Evolutionary conservation across 2,888 invertebrate species (phyloP).

Genomic region (Caradrina clavipalpis): DNA sequence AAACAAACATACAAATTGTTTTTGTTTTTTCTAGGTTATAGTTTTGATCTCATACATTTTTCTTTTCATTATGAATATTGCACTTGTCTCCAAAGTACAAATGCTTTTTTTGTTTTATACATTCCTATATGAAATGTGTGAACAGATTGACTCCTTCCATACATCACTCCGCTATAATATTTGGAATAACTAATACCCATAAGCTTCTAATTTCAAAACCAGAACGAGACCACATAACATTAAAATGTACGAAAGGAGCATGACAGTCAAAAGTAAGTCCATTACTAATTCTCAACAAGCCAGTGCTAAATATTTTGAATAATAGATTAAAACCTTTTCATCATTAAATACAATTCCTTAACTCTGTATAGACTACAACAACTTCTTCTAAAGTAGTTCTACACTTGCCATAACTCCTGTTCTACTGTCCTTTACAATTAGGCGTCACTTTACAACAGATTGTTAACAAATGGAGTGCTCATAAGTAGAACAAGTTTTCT

Average conservation of each 20-base stretch:
- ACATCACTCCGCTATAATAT: background rate
- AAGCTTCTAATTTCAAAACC: background rate
- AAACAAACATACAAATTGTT: no score
- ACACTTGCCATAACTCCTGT: conserved; percentile 23
- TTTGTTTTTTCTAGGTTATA: no score
- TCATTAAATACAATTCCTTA: conserved; percentile 38
- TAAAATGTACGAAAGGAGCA: background rate
- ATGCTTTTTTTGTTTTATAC: background rate
- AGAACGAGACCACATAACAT: background rate
- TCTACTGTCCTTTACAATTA: conserved; percentile 29
- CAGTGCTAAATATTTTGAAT: conserved; percentile 17
- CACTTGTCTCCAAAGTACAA: background rate
- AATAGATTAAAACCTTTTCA: conserved; percentile 44
- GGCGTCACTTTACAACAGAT: conserved; percentile 22
- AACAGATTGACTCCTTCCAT: no score
- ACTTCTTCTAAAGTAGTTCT: conserved; percentile 42
- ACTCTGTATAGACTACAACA: conserved; percentile 22
- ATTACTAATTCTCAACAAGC: conserved; percentile 20
- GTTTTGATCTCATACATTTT: no score
- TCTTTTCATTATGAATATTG: background rate
- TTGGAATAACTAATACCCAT: background rate
- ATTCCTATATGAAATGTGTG: background rate
- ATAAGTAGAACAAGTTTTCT: background rate
- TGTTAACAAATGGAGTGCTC: conserved; percentile 41
- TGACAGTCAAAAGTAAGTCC: conserved; percentile 37